These are phyloP conservation scores for Vombatus ursinus DNA, from an alignment of 2,113 vertebrate genomes.

Conservation along the genomic window DNA sequence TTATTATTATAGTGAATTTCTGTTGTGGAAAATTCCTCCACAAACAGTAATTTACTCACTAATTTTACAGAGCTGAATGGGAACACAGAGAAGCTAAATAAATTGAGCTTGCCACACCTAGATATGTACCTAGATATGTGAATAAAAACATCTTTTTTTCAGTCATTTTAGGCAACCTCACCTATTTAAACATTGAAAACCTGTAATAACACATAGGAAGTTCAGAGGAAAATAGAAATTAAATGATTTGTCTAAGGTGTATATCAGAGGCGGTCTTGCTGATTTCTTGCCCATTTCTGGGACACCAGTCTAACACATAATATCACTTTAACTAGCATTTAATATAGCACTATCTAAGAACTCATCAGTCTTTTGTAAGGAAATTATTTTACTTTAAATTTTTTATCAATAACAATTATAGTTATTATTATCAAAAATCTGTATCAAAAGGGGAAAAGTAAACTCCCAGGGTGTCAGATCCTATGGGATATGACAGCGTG, in stretches of 20 bases:
- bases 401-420: background rate
- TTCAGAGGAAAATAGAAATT: background rate
- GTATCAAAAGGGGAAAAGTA: background rate
- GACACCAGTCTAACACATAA: background rate
- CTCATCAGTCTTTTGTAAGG: background rate
- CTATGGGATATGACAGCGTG: no score
- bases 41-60: background rate
- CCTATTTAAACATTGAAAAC: background rate
- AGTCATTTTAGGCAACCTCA: background rate
- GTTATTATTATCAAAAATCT: background rate
- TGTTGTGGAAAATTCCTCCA: background rate
- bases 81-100: background rate
- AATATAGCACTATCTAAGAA: background rate
- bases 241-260: background rate
- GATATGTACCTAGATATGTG: background rate
- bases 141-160: background rate
- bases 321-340: background rate
- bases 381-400: background rate
- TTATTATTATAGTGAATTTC: background rate
- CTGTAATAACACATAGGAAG: background rate
- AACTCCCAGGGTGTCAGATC: background rate
- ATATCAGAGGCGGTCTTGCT: background rate
- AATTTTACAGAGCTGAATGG: background rate
- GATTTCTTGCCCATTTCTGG: background rate
- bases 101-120: background rate